Conservation (phyloP, 1,140 invertebrate species). For the Paraescarpia echinospica region DNA sequence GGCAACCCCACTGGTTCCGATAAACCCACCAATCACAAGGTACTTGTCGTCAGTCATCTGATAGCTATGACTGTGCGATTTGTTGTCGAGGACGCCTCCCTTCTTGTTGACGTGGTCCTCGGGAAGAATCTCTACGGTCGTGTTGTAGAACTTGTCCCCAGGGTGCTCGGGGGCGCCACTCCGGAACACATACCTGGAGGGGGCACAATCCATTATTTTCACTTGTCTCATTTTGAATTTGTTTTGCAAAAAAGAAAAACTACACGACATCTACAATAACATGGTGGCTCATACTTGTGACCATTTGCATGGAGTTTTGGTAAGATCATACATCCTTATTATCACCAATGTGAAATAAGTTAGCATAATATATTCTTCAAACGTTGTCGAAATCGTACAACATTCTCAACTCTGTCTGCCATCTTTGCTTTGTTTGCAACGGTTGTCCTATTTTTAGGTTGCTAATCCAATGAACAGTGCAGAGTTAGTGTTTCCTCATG, state of each 20-base stretch:
- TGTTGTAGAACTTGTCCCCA: conserved; percentile 87
- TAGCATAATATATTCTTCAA: too few species aligned
- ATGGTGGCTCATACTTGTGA: too few species aligned
- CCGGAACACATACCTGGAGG: conserved; percentile 77
- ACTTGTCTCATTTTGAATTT: too few species aligned
- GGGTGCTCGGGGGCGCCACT: conserved; percentile 91
- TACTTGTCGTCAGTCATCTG: conserved; percentile 30
- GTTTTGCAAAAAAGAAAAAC: not conserved
- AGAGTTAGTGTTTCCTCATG: too few species aligned
- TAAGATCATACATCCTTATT: too few species aligned
- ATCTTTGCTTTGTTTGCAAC: too few species aligned
- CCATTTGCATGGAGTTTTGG: too few species aligned
- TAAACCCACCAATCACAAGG: conserved; percentile 30
- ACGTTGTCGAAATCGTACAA: too few species aligned
- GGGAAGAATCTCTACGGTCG: conserved; percentile 78
- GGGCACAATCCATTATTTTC: not conserved
- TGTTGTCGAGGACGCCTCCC: conserved; percentile 35
- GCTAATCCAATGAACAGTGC: too few species aligned
- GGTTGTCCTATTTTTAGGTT: too few species aligned
- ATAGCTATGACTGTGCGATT: conserved; percentile 4
- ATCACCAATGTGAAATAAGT: too few species aligned
- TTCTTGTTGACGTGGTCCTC: conserved; percentile 36
- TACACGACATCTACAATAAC: not conserved
- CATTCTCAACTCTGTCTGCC: too few species aligned
- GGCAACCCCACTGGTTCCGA: conserved; percentile 75